A percentile compares a stretch with the other conserved stretches of the same genome.
phyloP scores from a whole-genome alignment of 2,888 invertebrate species.

The Watsonalla cultraria region DNA sequence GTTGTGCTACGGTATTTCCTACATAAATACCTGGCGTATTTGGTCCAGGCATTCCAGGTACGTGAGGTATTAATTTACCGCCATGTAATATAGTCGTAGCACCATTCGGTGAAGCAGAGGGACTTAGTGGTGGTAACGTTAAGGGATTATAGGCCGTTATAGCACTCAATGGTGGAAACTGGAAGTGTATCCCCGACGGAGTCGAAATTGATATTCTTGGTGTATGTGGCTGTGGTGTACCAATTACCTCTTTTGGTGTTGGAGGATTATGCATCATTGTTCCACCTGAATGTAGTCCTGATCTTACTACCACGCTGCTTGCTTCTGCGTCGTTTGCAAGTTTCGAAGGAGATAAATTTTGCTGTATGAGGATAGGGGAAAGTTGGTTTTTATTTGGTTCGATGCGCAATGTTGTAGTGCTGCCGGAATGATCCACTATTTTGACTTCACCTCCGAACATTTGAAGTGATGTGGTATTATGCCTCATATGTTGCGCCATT shows the following conservation, averaged over 20 bases:
- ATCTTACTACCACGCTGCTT: slow-evolving; percentile 87
- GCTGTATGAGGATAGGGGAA: slow-evolving; percentile 77
- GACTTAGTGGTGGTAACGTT: slow-evolving; percentile 79
- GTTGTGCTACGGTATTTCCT: slow-evolving; percentile 34
- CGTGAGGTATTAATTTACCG: slow-evolving; percentile 89
- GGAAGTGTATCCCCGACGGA: slow-evolving; percentile 78
- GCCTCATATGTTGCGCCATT: slow-evolving; percentile 76
- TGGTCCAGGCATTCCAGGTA: slow-evolving; percentile 93
- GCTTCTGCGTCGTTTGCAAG: slow-evolving; percentile 70
- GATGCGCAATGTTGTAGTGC: slow-evolving; percentile 83
- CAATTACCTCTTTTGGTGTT: slow-evolving; percentile 65
- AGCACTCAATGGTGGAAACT: slow-evolving; percentile 83
- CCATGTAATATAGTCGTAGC: slow-evolving; percentile 81
- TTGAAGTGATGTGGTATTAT: slow-evolving; percentile 77
- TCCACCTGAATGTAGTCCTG: slow-evolving; percentile 90
- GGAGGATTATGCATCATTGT: slow-evolving; percentile 84
- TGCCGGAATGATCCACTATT: slow-evolving; percentile 83
- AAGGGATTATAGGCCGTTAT: slow-evolving; percentile 85
- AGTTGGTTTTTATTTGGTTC: slow-evolving; percentile 80
- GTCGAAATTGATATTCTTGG: slow-evolving; percentile 79
- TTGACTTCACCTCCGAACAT: slow-evolving; percentile 89
- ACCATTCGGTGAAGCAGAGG: slow-evolving; percentile 72
- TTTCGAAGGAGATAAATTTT: slow-evolving; percentile 69
- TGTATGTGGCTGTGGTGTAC: slow-evolving; percentile 67
- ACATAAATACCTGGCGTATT: slow-evolving; percentile 76